Evolutionary conservation across 2,888 invertebrate species (phyloP).

Genomic region (Drosophila anceps): DNA sequence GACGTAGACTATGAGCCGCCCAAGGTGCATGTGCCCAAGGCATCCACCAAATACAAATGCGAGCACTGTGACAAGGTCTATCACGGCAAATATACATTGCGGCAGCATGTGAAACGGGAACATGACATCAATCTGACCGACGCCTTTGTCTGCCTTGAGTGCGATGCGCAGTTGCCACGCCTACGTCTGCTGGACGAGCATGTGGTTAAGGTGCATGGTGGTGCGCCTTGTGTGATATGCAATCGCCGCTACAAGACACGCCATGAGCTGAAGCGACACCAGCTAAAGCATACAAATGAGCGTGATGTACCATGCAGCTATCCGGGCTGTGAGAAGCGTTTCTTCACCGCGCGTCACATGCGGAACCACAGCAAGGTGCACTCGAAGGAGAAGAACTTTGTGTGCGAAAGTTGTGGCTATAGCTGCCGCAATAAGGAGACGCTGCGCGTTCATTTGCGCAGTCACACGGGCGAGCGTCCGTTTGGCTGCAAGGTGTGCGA

Average conservation of each 20-base stretch:
- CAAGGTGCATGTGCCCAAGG: constrained; percentile 16
- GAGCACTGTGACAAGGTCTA: constrained; percentile 67
- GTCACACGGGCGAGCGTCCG: constrained; percentile 81
- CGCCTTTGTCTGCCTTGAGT: constrained; percentile 62
- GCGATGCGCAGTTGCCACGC: constrained; percentile 57
- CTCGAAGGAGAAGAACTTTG: constrained; percentile 73
- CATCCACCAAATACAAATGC: constrained; percentile 56
- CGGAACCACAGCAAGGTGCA: constrained; percentile 75
- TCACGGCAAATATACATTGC: constrained; percentile 60
- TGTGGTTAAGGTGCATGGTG: constrained; percentile 62
- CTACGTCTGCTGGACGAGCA: constrained; percentile 68
- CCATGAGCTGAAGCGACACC: constrained; percentile 76
- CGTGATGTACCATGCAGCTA: constrained; percentile 69
- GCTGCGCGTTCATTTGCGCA: constrained; percentile 75
- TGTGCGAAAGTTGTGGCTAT: constrained; percentile 81
- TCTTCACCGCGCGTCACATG: constrained; percentile 71
- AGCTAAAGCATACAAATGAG: constrained; percentile 69
- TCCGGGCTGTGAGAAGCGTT: constrained; percentile 77
- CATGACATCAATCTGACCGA: constrained; percentile 45
- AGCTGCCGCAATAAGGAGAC: constrained; percentile 77
- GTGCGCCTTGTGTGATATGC: constrained; percentile 65
- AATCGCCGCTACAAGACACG: constrained; percentile 72
- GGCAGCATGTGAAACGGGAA: constrained; percentile 63
- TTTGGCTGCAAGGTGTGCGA: constrained; percentile 74
- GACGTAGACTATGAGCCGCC: constrained; percentile 48